Evolutionary conservation across 2,113 vertebrate genomes (phyloP).

Genomic region (Paralichthys olivaceus): DNA sequence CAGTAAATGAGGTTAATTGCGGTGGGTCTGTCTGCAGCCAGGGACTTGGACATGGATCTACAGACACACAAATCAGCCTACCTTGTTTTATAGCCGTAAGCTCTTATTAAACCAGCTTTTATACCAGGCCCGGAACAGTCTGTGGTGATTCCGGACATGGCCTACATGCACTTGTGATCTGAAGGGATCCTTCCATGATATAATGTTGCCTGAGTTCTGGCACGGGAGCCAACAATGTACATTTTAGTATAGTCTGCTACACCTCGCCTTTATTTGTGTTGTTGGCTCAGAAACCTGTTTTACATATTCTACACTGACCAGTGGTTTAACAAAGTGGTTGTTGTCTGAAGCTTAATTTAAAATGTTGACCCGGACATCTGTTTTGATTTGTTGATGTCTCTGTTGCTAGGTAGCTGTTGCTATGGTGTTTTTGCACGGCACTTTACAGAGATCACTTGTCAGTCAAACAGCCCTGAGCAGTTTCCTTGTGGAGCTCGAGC

Average conservation of each 20-base stretch:
- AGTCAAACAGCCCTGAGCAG: neutral
- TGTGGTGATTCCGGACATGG: constrained; percentile 4
- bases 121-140: neutral
- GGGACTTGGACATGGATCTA: constrained; percentile 44
- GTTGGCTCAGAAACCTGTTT: neutral
- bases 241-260: neutral
- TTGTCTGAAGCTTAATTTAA: constrained; percentile 15
- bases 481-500: neutral
- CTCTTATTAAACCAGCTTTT: constrained; percentile 45
- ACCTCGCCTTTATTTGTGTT: neutral
- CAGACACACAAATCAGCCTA: constrained; percentile 45
- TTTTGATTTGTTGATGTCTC: constrained; percentile 40
- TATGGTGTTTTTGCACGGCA: neutral
- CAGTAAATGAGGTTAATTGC: constrained; percentile 74
- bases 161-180: constrained; percentile 12
- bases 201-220: neutral
- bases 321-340: neutral
- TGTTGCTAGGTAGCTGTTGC: constrained; percentile 57
- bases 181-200: neutral
- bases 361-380: constrained; percentile 5
- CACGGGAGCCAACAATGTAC: neutral
- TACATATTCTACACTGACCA: neutral
- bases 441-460: constrained; percentile 15
- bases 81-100: constrained; percentile 41
- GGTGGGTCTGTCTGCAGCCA: constrained; percentile 53